phyloP scores from a whole-genome alignment of 1,140 invertebrate species.

The Orchesella cincta region DNA sequence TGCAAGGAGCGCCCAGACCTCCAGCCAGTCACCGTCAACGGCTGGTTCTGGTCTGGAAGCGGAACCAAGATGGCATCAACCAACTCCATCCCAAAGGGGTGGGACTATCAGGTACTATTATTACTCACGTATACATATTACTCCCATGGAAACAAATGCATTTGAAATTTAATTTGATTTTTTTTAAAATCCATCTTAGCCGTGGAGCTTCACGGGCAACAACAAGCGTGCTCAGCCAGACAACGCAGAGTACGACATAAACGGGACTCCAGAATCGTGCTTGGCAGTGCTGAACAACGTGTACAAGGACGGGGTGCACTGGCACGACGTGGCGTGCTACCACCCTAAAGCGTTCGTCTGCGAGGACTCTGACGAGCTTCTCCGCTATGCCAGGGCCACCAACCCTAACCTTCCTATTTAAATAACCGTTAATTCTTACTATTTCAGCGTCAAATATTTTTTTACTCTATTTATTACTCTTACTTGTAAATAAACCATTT shows the following conservation, averaged over 20 bases:
- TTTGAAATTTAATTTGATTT: constrained; percentile 60
- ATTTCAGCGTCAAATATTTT: too few species aligned
- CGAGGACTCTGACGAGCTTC: constrained; percentile 81
- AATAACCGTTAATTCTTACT: too few species aligned
- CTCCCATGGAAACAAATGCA: neutral
- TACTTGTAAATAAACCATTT: too few species aligned
- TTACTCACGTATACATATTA: neutral
- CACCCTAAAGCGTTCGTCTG: constrained; percentile 87
- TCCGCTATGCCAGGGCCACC: constrained; percentile 73
- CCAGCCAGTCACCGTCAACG: constrained; percentile 78
- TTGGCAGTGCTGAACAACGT: constrained; percentile 84
- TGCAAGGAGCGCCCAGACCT: constrained; percentile 81
- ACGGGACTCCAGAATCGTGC: constrained; percentile 82
- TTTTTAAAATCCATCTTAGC: constrained; percentile 64
- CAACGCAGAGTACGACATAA: constrained; percentile 89
- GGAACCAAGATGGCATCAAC: constrained; percentile 84
- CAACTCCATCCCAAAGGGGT: constrained; percentile 59
- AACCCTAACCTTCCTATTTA: constrained; percentile 33
- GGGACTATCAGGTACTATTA: constrained; percentile 57
- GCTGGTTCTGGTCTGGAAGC: constrained; percentile 92
- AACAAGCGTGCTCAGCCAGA: constrained; percentile 84
- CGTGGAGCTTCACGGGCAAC: constrained; percentile 84
- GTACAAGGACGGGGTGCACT: constrained; percentile 85
- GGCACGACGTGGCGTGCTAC: constrained; percentile 90
- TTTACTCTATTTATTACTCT: too few species aligned